Base-by-base conservation (phyloP, 2,797 vertebrate species). In the Acrocephalus scirpaceus region DNA sequence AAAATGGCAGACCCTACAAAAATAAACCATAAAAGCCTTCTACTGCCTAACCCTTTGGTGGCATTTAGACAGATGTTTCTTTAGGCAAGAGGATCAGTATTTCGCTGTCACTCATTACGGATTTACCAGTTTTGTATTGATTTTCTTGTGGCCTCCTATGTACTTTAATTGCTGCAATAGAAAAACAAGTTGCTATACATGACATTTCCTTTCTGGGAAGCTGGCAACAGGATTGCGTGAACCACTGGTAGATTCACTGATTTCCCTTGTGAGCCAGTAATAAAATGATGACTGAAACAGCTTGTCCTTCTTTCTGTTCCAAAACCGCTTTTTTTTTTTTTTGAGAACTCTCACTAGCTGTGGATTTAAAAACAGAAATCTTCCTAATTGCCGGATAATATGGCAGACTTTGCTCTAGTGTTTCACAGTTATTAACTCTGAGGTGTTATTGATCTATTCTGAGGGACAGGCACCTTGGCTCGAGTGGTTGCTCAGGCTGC, bases 81-180 rank as follows among this genome's bases (percentile, higher is more conserved):
- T 97, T 88, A 93, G 89, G 93, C 90, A 87, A 93, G 87, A 84
- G 13, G 91, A 97, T 97, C 96, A 97, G 97, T 94, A 95, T 96
- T 98, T 97, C 54, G 40, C 96, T 95, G 97, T 97, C 91, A 76
- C 95, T 98, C 97, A 97, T 97, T 97, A 97, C 91, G 12, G 96
- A 95, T 97, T 98, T 97, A 97, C 96, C 93, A 95, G 92, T 93
- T 97, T 79, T 14, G 67, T 96, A 98, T 97, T 94, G 97, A 98
- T 98, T 97, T 97, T 93, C 88, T 95, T 91, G 87, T 95, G 91
- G 93, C 83, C 92, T 97, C 88, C 90, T 95, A 96, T 97, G 95
- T 97, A 95, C 94, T 96, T 97, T 97, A 98, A 98, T 97, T 97
- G 96, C 91, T 85, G 74, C 86, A 94, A 96, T 88, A 97, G 96